Percentiles rank a stretch among this genome's conserved stretches.
phyloP scores from a whole-genome alignment of 2,888 invertebrate genomes.

The Andricus quercusramuli region DNA sequence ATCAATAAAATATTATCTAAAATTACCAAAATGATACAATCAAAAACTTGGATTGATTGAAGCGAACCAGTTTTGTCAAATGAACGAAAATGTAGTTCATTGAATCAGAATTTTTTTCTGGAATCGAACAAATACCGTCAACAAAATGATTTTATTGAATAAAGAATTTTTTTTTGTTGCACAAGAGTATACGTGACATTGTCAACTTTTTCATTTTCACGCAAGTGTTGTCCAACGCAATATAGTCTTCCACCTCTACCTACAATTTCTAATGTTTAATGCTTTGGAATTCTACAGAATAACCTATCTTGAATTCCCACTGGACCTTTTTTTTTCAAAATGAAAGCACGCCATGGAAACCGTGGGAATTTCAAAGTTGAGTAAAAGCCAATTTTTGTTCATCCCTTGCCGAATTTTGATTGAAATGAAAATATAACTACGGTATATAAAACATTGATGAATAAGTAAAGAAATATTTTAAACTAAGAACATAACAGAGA shows the following conservation, averaged over 20 bases:
- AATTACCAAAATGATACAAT: too few relatives aligned
- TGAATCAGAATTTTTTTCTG: too few relatives aligned
- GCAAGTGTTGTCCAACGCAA: too few relatives aligned
- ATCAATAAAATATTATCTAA: too few relatives aligned
- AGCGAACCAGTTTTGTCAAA: too few relatives aligned
- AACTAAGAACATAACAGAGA: background rate
- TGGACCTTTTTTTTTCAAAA: background rate
- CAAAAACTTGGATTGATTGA: too few relatives aligned
- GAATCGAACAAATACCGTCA: too few relatives aligned
- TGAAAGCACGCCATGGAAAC: background rate
- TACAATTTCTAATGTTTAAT: background rate
- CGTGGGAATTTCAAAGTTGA: background rate
- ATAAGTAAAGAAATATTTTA: background rate
- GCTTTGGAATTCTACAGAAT: slow-evolving; percentile 7
- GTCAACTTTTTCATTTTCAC: too few relatives aligned
- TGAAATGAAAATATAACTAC: background rate
- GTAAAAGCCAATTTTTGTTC: slow-evolving; percentile 9
- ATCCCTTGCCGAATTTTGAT: background rate
- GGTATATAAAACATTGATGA: background rate
- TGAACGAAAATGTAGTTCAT: too few relatives aligned
- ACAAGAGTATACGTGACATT: too few relatives aligned
- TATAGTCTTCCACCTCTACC: background rate
- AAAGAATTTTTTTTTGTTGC: too few relatives aligned
- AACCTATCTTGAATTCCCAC: slow-evolving; percentile 6
- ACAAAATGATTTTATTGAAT: too few relatives aligned